Base-by-base conservation (phyloP, 2,888 invertebrate genomes). In the Drosophila silvestris region DNA sequence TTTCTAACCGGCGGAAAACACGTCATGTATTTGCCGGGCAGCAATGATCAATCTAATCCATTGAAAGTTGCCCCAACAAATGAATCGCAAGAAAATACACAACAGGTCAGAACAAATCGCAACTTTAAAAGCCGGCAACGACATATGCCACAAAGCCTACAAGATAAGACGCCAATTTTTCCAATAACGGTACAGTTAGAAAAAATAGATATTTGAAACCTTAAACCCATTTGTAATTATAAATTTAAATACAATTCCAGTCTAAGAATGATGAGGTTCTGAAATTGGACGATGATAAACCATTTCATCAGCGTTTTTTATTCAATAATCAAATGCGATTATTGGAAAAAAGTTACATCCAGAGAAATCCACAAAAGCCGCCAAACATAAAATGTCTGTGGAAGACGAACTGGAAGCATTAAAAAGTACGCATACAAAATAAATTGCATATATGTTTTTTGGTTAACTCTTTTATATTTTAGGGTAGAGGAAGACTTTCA, bases 401-500 rank as follows among this genome's bases (percentile, higher is more conserved):
- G 94, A 96, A 67, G 95, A 96, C 72, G 97, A 97, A 92, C 94
- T 97, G 87, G 97, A 97, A 93, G 97, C 96, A 77, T 97, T 97
- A 96, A 95, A 96, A 95, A 95, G 95, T 93, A 82, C 12, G 57
- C 16, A 7, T 4, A 9, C 22, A 6, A 22, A 16, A 4, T 28
- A 30, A 10, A 37, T 19, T 37, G n/a, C 10, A 16, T 22, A 4
- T 22, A 37, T 28, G 10, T 28, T 26, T 58, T 30, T 10, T 52
- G 3, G 5, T 32, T 14, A n/a, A 32, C 32, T 39, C 5, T n/a
- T n/a, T 52, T 22, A 35, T 7, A 28, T 68, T 77, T 59, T 74
- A 82, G 96, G 91, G 97, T 97, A 5, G 97, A 97, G 91, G 97
- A 97, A 91, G 97, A 97, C 92, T 97, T 97, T 93, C 97, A 97